Evolutionary conservation across 2,888 invertebrate species (phyloP).

Genomic region (Thecocarcelia acutangulata): DNA sequence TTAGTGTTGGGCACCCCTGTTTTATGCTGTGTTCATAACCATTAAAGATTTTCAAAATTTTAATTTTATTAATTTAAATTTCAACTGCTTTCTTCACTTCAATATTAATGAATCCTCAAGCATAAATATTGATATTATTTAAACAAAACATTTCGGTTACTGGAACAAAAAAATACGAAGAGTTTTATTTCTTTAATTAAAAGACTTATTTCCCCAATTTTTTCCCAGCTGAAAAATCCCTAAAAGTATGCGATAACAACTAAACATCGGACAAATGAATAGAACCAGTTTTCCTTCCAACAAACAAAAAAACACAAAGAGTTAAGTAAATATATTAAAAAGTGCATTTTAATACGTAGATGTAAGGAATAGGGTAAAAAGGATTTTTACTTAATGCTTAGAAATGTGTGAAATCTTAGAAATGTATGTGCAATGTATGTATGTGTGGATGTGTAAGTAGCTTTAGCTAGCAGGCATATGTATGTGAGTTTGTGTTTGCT

Average conservation of each 20-base stretch:
- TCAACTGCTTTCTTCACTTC: too few species aligned
- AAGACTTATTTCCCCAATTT: too few species aligned
- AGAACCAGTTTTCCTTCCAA: slow-evolving; percentile 45
- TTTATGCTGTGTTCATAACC: too few species aligned
- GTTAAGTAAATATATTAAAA: slow-evolving; percentile 14
- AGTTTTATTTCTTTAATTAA: too few species aligned
- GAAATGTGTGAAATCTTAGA: slow-evolving; percentile 6
- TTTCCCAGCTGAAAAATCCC: neutral
- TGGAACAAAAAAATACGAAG: too few species aligned
- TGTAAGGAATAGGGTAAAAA: slow-evolving; percentile 19
- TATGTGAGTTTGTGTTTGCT: neutral
- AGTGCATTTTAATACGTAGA: slow-evolving; percentile 5
- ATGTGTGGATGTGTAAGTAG: neutral
- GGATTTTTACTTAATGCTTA: neutral
- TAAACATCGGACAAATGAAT: slow-evolving; percentile 46
- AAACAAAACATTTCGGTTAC: too few species aligned
- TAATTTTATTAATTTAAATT: too few species aligned
- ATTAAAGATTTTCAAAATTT: too few species aligned
- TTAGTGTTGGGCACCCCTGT: too few species aligned
- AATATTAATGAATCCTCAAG: too few species aligned
- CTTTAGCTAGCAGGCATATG: slow-evolving; percentile 10
- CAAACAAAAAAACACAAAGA: slow-evolving; percentile 23
- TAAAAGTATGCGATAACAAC: slow-evolving; percentile 16
- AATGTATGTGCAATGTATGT: slow-evolving; percentile 7
- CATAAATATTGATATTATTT: too few species aligned